Evolutionary conservation across 2,888 invertebrate genomes (phyloP).

Genomic region (Hermaeophaga mercurialis): DNA sequence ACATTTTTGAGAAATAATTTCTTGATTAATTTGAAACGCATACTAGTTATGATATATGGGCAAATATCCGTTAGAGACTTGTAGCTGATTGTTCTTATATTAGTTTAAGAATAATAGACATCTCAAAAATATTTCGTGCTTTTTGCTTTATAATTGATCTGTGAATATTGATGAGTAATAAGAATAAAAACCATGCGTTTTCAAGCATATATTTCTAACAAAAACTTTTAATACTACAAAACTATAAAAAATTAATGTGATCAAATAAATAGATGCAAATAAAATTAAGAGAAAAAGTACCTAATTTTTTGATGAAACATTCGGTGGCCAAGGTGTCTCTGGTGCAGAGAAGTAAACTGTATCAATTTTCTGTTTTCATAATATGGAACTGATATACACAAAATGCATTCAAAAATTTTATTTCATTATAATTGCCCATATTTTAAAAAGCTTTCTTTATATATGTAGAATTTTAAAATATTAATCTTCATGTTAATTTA

Average conservation of each 20-base stretch:
- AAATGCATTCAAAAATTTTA: too few species aligned
- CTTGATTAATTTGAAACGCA: too few species aligned
- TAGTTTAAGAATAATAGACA: neutral
- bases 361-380: slow-evolving; percentile 45
- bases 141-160: too few species aligned
- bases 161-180: neutral
- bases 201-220: neutral
- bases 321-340: slow-evolving; percentile 57
- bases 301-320: slow-evolving; percentile 39
- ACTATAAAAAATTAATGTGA: neutral
- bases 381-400: too few species aligned
- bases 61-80: too few species aligned
- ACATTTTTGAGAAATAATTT: too few species aligned
- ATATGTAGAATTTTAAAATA: too few species aligned
- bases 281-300: slow-evolving; percentile 30
- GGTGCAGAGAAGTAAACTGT: slow-evolving; percentile 45
- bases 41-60: too few species aligned
- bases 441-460: too few species aligned
- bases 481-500: too few species aligned
- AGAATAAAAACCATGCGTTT: neutral
- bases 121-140: neutral
- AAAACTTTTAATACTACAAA: neutral
- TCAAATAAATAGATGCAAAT: neutral
- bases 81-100: too few species aligned
- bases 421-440: too few species aligned